phyloP scores from a whole-genome alignment of 2,797 vertebrate genomes.

The Gallinago stenura region DNA sequence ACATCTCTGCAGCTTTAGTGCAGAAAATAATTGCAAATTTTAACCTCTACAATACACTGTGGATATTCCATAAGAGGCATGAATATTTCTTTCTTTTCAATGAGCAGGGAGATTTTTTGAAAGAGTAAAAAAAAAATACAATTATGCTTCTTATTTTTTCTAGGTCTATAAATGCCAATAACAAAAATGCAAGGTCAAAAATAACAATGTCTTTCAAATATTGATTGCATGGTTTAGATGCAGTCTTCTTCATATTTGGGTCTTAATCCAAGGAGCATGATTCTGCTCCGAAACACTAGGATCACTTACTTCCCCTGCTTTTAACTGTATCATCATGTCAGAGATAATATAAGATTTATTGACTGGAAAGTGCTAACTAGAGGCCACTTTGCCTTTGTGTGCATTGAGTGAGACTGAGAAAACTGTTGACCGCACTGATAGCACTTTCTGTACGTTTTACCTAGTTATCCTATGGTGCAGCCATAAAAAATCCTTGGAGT shows the following conservation, averaged over 20 bases:
- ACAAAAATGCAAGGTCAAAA: not conserved
- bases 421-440: not conserved
- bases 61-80: not conserved
- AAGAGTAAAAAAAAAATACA: not conserved
- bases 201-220: not conserved
- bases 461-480: not conserved
- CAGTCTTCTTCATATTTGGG: not conserved
- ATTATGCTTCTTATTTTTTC: not conserved
- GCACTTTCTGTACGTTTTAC: not conserved
- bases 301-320: not conserved
- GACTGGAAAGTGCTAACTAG: not conserved
- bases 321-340: not conserved
- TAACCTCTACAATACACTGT: not conserved
- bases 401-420: not conserved
- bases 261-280: not conserved
- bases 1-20: not conserved
- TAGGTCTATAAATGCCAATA: not conserved
- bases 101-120: not conserved
- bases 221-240: not conserved
- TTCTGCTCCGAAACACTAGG: not conserved
- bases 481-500: not conserved
- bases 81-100: not conserved
- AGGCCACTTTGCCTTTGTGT: not conserved
- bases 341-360: not conserved
- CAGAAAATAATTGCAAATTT: conserved; percentile 39